phyloP scores from a whole-genome alignment of 1,140 invertebrate genomes.

The Leptopilina boulardi region DNA sequence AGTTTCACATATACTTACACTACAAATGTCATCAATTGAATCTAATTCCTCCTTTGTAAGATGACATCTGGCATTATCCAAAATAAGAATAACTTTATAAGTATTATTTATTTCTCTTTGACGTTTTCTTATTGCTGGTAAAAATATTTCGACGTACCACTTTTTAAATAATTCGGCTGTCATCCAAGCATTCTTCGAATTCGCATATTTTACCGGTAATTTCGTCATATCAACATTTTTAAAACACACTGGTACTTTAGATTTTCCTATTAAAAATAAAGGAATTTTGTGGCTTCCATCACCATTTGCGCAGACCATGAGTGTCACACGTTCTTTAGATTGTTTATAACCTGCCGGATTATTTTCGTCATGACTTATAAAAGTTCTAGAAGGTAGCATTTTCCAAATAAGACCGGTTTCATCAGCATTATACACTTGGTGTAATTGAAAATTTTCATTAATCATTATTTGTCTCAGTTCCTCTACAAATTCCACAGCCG shows the following conservation, averaged over 20 bases:
- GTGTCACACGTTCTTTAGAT: constrained; percentile 59
- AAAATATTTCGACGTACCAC: neutral
- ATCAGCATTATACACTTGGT: constrained; percentile 29
- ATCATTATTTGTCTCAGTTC: neutral
- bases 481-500: neutral
- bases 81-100: neutral
- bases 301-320: constrained; percentile 53
- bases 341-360: constrained; percentile 34
- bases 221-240: constrained; percentile 17
- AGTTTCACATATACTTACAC: no score
- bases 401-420: neutral
- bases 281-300: constrained; percentile 27
- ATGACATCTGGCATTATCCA: constrained; percentile 57
- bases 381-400: constrained; percentile 12
- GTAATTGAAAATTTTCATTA: neutral
- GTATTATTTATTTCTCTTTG: neutral
- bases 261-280: constrained; percentile 40
- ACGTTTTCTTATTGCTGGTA: neutral
- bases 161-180: neutral
- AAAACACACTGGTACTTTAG: constrained; percentile 38
- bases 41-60: constrained; percentile 65
- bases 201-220: constrained; percentile 12
- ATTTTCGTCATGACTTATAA: neutral
- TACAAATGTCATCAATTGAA: constrained; percentile 55
- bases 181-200: constrained; percentile 32